These are phyloP conservation scores for Oscarella lobularis DNA, from an alignment of 37 sponge, comb jelly and placozoan species.

Conservation along the genomic window DNA sequence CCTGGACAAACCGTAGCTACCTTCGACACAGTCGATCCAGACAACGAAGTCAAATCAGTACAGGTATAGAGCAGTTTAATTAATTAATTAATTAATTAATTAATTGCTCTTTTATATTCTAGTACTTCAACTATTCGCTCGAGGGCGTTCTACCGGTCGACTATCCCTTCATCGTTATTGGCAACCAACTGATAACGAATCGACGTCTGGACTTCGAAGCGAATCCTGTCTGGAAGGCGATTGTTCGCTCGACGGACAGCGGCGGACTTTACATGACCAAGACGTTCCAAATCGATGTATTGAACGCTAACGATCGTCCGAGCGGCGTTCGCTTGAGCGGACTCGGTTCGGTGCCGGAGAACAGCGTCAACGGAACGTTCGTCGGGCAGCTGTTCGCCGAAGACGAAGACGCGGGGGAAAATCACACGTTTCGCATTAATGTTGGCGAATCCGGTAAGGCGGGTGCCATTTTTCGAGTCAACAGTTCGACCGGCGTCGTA, in stretches of 20 bases:
- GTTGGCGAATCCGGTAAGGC: no score
- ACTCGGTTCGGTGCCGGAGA: no score
- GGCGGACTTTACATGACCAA: neutral
- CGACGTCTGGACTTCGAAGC: neutral
- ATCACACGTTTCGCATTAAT: no score
- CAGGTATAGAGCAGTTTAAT: neutral
- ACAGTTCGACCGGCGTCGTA: no score
- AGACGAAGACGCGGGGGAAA: no score
- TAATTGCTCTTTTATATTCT: neutral
- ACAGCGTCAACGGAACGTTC: no score
- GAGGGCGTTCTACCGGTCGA: neutral
- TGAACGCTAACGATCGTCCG: no score
- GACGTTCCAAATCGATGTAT: constrained; percentile 4
- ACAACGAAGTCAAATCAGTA: neutral
- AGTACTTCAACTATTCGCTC: neutral
- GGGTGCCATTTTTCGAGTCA: no score
- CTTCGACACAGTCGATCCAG: neutral
- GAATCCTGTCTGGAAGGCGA: neutral
- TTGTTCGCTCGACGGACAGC: neutral
- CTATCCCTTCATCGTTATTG: neutral
- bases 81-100: no score
- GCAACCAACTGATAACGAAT: neutral
- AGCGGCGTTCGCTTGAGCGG: no score
- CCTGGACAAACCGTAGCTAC: neutral
- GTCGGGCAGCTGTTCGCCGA: no score